Base-by-base conservation (phyloP, 2,113 vertebrate species). In the Ammospiza caudacuta region DNA sequence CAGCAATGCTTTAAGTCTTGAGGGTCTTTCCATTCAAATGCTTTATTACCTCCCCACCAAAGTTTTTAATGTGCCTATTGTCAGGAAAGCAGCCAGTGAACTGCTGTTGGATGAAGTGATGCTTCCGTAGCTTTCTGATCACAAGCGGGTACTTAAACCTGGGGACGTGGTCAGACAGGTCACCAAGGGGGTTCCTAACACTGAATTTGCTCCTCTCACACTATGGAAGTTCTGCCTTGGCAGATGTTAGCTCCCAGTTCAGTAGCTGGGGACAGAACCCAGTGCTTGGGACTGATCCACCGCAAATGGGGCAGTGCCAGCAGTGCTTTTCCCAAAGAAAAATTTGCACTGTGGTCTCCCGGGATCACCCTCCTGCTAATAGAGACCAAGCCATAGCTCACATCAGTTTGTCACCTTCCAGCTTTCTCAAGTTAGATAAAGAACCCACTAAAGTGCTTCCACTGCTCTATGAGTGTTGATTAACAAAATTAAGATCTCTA, bases 21-120 rank as follows among this genome's bases (percentile, higher is more conserved):
- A 72, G n/a, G 15, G 20, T 83, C 21, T 92, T 41, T 52, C 59
- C 17, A 15, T 69, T 87, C 12, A 74, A 69, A 70, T 54, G 7
- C 14, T 66, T 55, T 24, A 4, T 57, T 11, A 21, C 25, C 11
- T 20, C 8, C 16, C 22, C 8, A 1, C 3, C 1, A 0, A 43
- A 47, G 11, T 54, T 70, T 70, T 63, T 72, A 15, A 28, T n/a
- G 3, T 25, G 10, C 11, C 14, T 75, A 0, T 47, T 74, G 6
- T 72, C 10, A 29, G 80, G 46, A 33, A 78, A 52, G 8, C 25
- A 84, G 21, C 4, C 31, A 58, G 52, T 68, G 47, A 51, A 24
- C 20, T 85, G 28, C 54, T 51, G 28, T 46, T 79, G 28, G 28
- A 24, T 70, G 49, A 85, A 82, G 28, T 44, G 8, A 27, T 64